Evolutionary conservation across 1,140 invertebrate species (phyloP).

Genomic region (Hesperophylax magnus): DNA sequence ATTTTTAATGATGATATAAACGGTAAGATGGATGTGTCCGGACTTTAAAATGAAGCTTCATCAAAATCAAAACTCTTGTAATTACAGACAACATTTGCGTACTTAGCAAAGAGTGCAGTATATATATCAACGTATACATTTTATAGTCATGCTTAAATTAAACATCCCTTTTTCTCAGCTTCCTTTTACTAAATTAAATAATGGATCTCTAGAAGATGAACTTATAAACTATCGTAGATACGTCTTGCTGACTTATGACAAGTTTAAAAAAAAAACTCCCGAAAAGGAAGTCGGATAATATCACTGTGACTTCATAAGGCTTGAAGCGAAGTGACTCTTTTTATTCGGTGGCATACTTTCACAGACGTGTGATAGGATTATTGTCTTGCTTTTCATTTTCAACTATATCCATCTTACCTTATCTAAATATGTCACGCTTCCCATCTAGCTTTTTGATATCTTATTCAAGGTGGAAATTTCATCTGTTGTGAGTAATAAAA

Average conservation of each 20-base stretch:
- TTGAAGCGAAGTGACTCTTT: too few relatives aligned
- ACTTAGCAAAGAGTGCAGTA: background rate
- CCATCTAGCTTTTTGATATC: conserved; percentile 19
- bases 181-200: background rate
- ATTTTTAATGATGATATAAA: conserved; percentile 47
- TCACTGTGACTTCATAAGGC: too few relatives aligned
- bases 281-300: background rate
- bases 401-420: conserved; percentile 11
- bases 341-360: too few relatives aligned
- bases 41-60: background rate
- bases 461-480: conserved; percentile 24
- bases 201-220: background rate
- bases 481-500: background rate
- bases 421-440: conserved; percentile 26
- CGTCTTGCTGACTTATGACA: background rate
- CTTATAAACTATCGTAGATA: conserved; percentile 8
- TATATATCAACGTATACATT: background rate
- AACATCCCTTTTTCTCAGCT: background rate
- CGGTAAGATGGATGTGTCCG: conserved; percentile 48
- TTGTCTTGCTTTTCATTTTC: conserved; percentile 7
- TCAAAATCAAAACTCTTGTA: background rate
- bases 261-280: too few relatives aligned
- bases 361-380: background rate
- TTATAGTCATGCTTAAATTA: background rate
- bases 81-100: background rate